Percentiles rank a stretch among this genome's conserved stretches.
These are phyloP conservation scores for Spea hammondii DNA, from an alignment of 2,797 vertebrate species.

Conservation along the genomic window DNA sequence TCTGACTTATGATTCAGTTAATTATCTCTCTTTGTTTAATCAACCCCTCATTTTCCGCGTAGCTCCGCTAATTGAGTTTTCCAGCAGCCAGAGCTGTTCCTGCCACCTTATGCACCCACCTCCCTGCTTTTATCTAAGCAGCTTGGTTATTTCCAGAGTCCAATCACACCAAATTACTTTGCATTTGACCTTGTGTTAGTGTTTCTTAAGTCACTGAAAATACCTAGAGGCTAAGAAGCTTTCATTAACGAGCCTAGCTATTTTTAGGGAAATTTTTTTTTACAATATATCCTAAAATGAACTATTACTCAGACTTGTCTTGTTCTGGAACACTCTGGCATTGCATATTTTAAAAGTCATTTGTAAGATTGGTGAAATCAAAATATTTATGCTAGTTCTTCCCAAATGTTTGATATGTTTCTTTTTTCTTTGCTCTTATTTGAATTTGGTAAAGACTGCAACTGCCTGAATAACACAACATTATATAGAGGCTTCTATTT, in stretches of 20 bases:
- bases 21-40: slow-evolving; percentile 28
- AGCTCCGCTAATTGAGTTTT: slow-evolving; percentile 45
- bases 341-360: no score
- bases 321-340: no score
- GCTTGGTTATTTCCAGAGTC: not conserved
- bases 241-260: slow-evolving; percentile 7
- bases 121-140: slow-evolving; percentile 27
- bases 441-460: no score
- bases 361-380: no score
- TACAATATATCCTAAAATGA: not conserved
- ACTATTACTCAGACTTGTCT: no score
- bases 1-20: slow-evolving; percentile 21
- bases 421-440: no score
- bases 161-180: not conserved
- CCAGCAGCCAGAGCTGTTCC: not conserved
- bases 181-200: slow-evolving; percentile 39
- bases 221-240: slow-evolving; percentile 7
- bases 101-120: not conserved
- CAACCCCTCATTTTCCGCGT: slow-evolving; percentile 5
- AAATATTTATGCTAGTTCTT: no score
- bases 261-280: not conserved
- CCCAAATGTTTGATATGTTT: no score
- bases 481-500: no score
- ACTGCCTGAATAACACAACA: no score
- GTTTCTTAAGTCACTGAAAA: slow-evolving; percentile 1